These are phyloP conservation scores for Athetis lepigone DNA, from an alignment of 2,888 invertebrate species.

Conservation along the genomic window DNA sequence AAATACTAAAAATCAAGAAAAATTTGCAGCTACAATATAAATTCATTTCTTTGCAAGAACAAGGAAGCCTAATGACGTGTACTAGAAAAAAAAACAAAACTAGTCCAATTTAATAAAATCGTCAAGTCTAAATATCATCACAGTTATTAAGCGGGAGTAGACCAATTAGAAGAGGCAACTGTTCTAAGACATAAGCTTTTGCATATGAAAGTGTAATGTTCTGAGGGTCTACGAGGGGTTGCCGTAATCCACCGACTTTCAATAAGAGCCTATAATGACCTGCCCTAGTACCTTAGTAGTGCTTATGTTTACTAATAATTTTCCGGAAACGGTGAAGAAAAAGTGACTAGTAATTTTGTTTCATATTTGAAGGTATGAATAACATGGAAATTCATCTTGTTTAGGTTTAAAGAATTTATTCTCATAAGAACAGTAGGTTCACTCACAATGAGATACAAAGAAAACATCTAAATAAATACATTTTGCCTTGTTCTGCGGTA, in stretches of 20 bases:
- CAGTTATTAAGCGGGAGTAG: constrained; percentile 62
- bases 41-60: no score
- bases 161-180: constrained; percentile 62
- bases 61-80: neutral
- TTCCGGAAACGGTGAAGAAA: constrained; percentile 7
- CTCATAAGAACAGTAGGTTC: no score
- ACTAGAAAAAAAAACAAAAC: neutral
- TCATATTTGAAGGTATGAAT: no score
- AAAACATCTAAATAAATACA: no score
- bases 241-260: constrained; percentile 37
- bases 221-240: constrained; percentile 22
- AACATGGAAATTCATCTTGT: no score
- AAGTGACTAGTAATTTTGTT: constrained; percentile 10
- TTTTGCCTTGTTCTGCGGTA: no score
- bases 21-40: no score
- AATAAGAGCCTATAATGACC: constrained; percentile 48
- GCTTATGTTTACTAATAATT: constrained; percentile 36
- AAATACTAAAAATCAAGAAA: no score
- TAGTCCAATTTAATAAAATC: constrained; percentile 17
- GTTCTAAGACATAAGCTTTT: constrained; percentile 57
- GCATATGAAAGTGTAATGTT: constrained; percentile 57
- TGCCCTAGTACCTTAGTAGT: constrained; percentile 23
- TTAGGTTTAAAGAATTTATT: no score
- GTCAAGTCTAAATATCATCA: constrained; percentile 27
- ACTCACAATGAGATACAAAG: no score